Percentiles rank a stretch among this genome's conserved stretches.
Evolutionary conservation across 2,113 vertebrate species (phyloP).

Genomic region (Monarcha castaneiventris): DNA sequence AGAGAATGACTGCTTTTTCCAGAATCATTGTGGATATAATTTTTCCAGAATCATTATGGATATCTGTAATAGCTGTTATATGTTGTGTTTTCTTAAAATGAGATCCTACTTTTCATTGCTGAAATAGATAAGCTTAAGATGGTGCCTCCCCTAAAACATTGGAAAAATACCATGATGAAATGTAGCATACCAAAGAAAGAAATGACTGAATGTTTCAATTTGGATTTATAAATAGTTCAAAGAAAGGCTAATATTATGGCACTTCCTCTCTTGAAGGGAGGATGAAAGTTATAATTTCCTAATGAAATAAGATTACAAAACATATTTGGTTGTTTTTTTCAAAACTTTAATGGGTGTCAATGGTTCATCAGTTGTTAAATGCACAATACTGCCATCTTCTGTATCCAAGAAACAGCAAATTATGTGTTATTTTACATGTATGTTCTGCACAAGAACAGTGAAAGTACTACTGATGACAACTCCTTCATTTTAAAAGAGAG

Average conservation of each 20-base stretch:
- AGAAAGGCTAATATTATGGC: background rate
- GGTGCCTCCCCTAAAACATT: background rate
- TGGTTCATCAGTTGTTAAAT: background rate
- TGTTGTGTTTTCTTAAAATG: background rate
- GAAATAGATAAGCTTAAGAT: background rate
- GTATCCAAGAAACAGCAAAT: background rate
- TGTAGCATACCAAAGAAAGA: background rate
- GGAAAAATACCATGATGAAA: background rate
- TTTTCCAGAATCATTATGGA: background rate
- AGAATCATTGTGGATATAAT: background rate
- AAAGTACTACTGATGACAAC: background rate
- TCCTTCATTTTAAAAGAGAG: background rate
- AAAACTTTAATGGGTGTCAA: background rate
- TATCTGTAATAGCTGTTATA: background rate
- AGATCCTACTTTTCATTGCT: background rate
- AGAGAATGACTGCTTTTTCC: background rate
- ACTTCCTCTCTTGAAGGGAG: background rate
- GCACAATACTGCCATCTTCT: slow-evolving; percentile 60
- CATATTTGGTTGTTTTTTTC: background rate
- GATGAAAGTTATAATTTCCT: background rate
- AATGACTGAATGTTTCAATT: background rate
- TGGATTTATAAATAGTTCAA: background rate
- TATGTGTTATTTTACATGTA: background rate
- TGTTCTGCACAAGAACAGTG: background rate
- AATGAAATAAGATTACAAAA: background rate